Percentiles rank a stretch among this genome's conserved stretches.
These are phyloP conservation scores for Pampusana beccarii DNA, from an alignment of 2,113 vertebrate species.

Conservation along the genomic window DNA sequence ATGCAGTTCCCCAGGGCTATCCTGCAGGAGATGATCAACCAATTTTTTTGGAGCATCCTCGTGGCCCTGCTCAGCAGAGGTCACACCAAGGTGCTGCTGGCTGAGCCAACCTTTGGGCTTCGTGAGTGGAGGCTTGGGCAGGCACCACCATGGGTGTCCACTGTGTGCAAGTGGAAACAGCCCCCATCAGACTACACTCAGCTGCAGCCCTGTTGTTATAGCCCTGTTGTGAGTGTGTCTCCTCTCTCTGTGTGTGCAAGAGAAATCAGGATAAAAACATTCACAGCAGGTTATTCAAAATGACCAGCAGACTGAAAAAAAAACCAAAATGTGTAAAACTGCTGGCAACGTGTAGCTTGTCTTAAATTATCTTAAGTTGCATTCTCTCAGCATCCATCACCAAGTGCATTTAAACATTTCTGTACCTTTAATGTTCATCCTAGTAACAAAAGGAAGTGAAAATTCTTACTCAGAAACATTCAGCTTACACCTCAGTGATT, in stretches of 20 bases:
- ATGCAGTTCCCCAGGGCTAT: fast-evolving
- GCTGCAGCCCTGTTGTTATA: background rate
- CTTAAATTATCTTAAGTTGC: background rate
- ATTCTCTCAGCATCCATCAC: background rate
- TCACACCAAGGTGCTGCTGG: background rate
- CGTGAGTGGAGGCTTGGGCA: fast-evolving
- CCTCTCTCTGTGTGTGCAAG: background rate
- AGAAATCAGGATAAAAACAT: background rate
- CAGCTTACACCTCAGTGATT: background rate
- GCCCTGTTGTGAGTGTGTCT: background rate
- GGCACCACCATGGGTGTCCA: fast-evolving
- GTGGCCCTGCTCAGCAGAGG: fast-evolving
- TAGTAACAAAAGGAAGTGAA: background rate
- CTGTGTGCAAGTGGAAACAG: background rate
- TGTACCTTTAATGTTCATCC: background rate
- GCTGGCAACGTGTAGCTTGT: background rate
- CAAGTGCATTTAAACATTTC: background rate
- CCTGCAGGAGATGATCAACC: fast-evolving
- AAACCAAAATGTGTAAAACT: background rate
- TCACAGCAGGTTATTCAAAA: background rate
- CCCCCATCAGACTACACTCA: fast-evolving
- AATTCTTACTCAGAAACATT: background rate
- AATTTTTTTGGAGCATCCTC: background rate
- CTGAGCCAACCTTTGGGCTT: background rate
- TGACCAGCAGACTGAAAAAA: background rate